phyloP scores from a whole-genome alignment of 2,113 vertebrate genomes.

The Tragulus kanchil region DNA sequence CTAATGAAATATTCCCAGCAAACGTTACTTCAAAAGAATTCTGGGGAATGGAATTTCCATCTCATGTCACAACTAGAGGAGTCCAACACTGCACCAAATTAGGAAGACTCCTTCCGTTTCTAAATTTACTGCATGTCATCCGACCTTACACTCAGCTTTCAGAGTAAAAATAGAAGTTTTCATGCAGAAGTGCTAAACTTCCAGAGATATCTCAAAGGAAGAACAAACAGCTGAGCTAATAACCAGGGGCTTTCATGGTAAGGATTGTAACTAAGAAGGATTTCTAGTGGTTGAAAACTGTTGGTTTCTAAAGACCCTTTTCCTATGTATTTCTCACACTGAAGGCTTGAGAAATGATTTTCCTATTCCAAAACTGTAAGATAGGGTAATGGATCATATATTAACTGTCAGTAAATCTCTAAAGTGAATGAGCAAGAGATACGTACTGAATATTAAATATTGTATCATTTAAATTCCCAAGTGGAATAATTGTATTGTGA shows the following conservation, averaged over 20 bases:
- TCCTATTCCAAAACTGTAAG: background rate
- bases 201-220: background rate
- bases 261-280: background rate
- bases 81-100: background rate
- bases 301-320: background rate
- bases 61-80: background rate
- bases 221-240: background rate
- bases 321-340: background rate
- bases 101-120: background rate
- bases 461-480: background rate
- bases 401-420: background rate
- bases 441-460: background rate
- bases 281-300: background rate
- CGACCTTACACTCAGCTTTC: background rate
- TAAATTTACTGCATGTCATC: background rate
- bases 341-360: background rate
- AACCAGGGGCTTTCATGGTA: background rate
- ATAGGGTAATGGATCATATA: background rate
- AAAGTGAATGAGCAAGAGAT: background rate
- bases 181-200: background rate
- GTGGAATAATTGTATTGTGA: background rate
- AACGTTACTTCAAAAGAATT: background rate
- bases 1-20: background rate
- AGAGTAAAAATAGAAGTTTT: background rate
- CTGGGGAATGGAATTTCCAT: background rate